phyloP scores from a whole-genome alignment of 2,888 invertebrate species.

The Drosophila helvetica region DNA sequence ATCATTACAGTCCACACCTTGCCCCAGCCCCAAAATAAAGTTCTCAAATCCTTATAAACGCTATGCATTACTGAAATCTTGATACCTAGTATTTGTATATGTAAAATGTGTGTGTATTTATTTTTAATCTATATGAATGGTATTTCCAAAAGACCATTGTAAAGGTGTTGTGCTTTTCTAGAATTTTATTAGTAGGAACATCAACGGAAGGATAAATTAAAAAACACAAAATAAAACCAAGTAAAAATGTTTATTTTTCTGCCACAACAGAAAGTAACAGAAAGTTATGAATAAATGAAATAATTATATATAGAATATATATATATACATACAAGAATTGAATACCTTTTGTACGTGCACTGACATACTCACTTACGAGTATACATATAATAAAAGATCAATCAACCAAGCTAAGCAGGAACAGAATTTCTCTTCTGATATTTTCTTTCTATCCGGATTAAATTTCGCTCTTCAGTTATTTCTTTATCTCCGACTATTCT shows the following conservation, averaged over 20 bases:
- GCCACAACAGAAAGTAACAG: slow-evolving; percentile 62
- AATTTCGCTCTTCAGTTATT: slow-evolving; percentile 30
- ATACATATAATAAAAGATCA: slow-evolving; percentile 56
- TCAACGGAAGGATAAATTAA: slow-evolving; percentile 53
- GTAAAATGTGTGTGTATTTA: slow-evolving; percentile 74
- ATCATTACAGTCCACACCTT: slow-evolving; percentile 8
- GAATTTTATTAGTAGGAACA: slow-evolving; percentile 80
- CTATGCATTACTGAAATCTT: slow-evolving; percentile 71
- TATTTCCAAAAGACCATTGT: slow-evolving; percentile 83
- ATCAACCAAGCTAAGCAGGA: slow-evolving; percentile 66
- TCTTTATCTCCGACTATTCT: slow-evolving; percentile 25
- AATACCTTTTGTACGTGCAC: slow-evolving; percentile 82
- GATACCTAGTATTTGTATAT: slow-evolving; percentile 56
- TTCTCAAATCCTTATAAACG: slow-evolving; percentile 62
- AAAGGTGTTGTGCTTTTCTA: slow-evolving; percentile 83
- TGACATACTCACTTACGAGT: slow-evolving; percentile 76
- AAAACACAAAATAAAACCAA: slow-evolving; percentile 34
- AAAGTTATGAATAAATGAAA: slow-evolving; percentile 51
- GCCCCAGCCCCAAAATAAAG: slow-evolving; percentile 33
- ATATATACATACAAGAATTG: slow-evolving; percentile 70
- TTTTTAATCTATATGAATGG: slow-evolving; percentile 78
- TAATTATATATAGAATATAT: slow-evolving; percentile 48
- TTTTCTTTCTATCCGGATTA: slow-evolving; percentile 30
- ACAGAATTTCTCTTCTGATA: slow-evolving; percentile 19
- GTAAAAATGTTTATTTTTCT: slow-evolving; percentile 70